These are phyloP conservation scores for Trichechus manatus DNA, from an alignment of 2,113 vertebrate genomes.

Conservation along the genomic window DNA sequence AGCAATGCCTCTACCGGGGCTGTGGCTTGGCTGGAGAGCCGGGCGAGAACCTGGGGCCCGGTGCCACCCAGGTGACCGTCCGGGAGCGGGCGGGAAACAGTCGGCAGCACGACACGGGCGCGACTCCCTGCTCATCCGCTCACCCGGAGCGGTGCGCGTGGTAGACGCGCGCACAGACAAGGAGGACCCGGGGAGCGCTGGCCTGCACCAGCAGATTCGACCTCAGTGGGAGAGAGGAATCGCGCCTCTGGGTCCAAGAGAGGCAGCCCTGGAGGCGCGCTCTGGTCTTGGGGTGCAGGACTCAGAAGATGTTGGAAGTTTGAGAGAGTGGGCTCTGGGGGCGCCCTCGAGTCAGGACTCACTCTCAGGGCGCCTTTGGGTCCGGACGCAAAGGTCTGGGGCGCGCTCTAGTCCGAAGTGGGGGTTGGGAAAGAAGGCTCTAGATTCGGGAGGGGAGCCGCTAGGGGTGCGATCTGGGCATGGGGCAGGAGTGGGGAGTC, in stretches of 20 bases:
- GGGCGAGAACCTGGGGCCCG: fast-evolving
- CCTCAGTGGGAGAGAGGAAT: background rate
- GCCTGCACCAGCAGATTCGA: fast-evolving
- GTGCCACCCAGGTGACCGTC: background rate
- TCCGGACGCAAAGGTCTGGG: background rate
- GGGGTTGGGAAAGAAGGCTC: background rate
- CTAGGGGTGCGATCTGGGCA: background rate
- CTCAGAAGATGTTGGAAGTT: background rate
- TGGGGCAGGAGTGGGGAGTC: too few species aligned
- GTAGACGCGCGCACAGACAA: fast-evolving
- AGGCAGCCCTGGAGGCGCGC: background rate
- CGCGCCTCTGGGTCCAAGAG: background rate
- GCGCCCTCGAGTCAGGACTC: background rate
- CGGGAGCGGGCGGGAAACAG: background rate
- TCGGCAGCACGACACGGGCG: background rate
- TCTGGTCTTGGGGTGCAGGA: background rate
- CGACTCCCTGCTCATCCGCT: fast-evolving
- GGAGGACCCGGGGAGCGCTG: fast-evolving
- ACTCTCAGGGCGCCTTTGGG: background rate
- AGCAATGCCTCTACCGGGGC: background rate
- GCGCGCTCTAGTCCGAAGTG: background rate
- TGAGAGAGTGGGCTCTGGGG: background rate
- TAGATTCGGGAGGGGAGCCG: too few species aligned
- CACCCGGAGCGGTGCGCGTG: fast-evolving
- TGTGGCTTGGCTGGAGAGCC: fast-evolving